Base-by-base conservation (phyloP, 2,888 invertebrate genomes). In the Cantharis rufa region DNA sequence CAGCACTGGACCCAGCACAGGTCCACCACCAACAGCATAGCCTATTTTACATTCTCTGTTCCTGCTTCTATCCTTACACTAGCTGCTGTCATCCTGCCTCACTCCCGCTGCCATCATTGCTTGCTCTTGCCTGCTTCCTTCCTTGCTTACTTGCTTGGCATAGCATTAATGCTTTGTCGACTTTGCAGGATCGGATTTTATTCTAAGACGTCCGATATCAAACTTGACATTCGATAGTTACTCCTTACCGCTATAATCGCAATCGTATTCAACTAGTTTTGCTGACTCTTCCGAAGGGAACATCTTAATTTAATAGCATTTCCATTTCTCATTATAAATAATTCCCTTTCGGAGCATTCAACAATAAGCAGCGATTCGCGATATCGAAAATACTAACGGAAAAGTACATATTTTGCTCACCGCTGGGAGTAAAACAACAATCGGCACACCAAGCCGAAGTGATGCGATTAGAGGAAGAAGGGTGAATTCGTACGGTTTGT, bases 41-140 rank as follows among this genome's bases (percentile, higher is more conserved):
- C 90, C 91, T 89, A 90, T 91, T 91, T 91, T 91, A 91, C 91
- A 91, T 87, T 87, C 87, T 75, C 81, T 77, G 78, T 81, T 78
- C 80, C 82, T 83, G 85, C 77, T 81, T 82, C 79, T 80, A 76
- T 84, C 82, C 82, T 79, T 79, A 82, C 84, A 79, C 85, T 85
- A 85, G 79, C 84, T 87, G 74, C 80, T 87, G 87, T 85, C 83
- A 88, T 74, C 74, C 89, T 87, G 79, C 89, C 89, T 89, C 88
- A 89, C 89, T 90, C 89, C 89, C 90, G 90, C 90, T 90, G 90
- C 90, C 90, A 89, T 89, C 90, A 90, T 90, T 90, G 90, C 90
- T 82, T 84, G 90, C 90, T 89, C 89, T 89, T 90, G 90, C 90
- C 90, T 75, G 75, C 75, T 79, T 76, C 78, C 78, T 79, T 71